phyloP scores from a whole-genome alignment of 35 echinoderm and acorn worm species.

The Apostichopus californicus region DNA sequence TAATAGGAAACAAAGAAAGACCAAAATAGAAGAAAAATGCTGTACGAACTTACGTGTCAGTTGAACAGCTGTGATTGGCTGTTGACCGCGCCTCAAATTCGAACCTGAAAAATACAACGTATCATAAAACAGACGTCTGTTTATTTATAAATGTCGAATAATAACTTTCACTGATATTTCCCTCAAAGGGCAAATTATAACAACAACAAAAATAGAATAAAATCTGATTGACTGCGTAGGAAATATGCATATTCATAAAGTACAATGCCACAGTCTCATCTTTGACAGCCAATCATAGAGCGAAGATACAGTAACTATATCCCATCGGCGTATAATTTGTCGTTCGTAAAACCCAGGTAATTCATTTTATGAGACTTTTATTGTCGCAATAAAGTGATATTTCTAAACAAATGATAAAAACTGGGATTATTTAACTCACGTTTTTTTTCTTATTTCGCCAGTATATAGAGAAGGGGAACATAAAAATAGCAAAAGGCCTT shows the following conservation, averaged over 20 bases:
- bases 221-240: background rate
- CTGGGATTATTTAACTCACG: conserved; percentile 31
- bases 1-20: too few species aligned
- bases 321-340: background rate
- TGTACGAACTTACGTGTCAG: too few species aligned
- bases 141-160: conserved; percentile 32
- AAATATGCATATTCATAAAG: conserved; percentile 6
- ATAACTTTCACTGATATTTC: background rate
- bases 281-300: conserved; percentile 17
- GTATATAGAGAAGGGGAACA: background rate
- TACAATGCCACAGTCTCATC: background rate
- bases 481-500: background rate
- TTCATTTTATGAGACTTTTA: conserved; percentile 45
- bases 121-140: background rate
- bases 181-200: background rate
- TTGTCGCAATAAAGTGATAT: conserved; percentile 26
- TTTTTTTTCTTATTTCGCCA: background rate
- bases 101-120: background rate
- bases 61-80: too few species aligned
- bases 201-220: too few species aligned
- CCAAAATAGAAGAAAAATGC: too few species aligned
- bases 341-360: conserved; percentile 1
- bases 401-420: conserved; percentile 49
- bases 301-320: background rate
- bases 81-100: too few species aligned